Base-by-base conservation (phyloP, 2,888 invertebrate genomes). In the Microctonus aethiopoides region DNA sequence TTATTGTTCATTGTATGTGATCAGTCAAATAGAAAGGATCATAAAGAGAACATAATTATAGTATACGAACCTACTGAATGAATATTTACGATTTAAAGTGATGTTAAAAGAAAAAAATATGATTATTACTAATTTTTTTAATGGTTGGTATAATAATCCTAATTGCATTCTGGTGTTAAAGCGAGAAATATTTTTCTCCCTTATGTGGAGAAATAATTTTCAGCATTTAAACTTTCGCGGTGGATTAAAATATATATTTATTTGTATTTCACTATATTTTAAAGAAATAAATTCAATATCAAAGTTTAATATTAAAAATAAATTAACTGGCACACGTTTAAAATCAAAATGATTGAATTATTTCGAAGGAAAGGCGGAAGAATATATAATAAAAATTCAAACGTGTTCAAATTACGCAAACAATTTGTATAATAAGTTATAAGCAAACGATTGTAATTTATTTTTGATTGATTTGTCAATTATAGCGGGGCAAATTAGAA, bases 401-500 rank as follows among this genome's bases (percentile, higher is more conserved):
- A 46, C 71, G 71, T 62, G 57, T 10, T 34, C 62, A 68, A 72
- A 63, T 10, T 34, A 34, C n/a, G 24, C 26, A 60, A 16, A 20
- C 41, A n/a, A 11, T 24, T 39, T n/a, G 32, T 20, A 26, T 20
- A 51, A 67, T 60, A 32, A 11, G 22, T 60, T n/a, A 26, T 52
- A 70, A 73, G 79, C 75, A 77, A 80, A 80, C 62, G 79, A 72
- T 67, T 51, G 46, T 68, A 70, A 56, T 69, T 64, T 4, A n/a
- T 29, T 65, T 56, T 36, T 56, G 39, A 26, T 22, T 62, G 74
- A 74, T 61, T 46, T 46, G 34, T 29, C 41, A 60, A 59, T n/a
- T n/a, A n/a, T n/a, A n/a, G 80, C 79, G 79, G 79, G 80, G 75
- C 67, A 64, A 13, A 22, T 67, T 39, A 57, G 54, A 54, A 10